A percentile compares a stretch with the other conserved stretches of the same genome.
Conservation (phyloP, 2,888 invertebrate genomes). For the Idaea dimidiata region DNA sequence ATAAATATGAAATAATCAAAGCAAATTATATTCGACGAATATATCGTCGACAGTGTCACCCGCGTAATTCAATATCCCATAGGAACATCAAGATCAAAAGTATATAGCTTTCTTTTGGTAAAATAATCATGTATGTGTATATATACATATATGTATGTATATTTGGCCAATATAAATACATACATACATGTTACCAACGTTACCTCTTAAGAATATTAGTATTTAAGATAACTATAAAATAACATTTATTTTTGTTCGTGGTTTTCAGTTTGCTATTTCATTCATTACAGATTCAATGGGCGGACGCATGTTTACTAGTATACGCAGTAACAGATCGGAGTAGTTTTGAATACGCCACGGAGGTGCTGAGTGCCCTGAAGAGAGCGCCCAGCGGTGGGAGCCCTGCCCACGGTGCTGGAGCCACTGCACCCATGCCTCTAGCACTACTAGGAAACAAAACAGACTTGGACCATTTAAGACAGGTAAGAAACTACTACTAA, state of each 20-base stretch:
- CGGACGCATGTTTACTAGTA: constrained; percentile 88
- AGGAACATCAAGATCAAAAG: too few species aligned
- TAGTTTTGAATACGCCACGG: constrained; percentile 85
- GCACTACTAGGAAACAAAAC: constrained; percentile 89
- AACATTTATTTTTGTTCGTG: not conserved
- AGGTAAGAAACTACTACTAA: constrained; percentile 70
- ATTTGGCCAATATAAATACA: too few species aligned
- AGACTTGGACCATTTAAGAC: constrained; percentile 88
- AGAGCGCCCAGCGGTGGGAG: constrained; percentile 74
- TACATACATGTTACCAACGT: too few species aligned
- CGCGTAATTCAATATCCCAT: too few species aligned
- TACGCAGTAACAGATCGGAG: constrained; percentile 88
- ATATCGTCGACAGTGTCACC: too few species aligned
- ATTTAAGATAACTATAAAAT: too few species aligned
- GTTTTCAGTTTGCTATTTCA: constrained; percentile 4
- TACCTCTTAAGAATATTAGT: too few species aligned
- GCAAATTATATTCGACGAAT: too few species aligned
- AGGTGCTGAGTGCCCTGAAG: constrained; percentile 82
- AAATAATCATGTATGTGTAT: too few species aligned
- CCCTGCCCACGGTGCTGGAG: constrained; percentile 81
- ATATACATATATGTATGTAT: too few species aligned
- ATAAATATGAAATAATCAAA: too few species aligned
- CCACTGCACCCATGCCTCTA: constrained; percentile 76
- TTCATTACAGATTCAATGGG: constrained; percentile 85
- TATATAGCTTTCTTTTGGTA: too few species aligned